These are phyloP conservation scores for Macrostomum lignano DNA, from an alignment of 1,140 invertebrate species.

Conservation along the genomic window DNA sequence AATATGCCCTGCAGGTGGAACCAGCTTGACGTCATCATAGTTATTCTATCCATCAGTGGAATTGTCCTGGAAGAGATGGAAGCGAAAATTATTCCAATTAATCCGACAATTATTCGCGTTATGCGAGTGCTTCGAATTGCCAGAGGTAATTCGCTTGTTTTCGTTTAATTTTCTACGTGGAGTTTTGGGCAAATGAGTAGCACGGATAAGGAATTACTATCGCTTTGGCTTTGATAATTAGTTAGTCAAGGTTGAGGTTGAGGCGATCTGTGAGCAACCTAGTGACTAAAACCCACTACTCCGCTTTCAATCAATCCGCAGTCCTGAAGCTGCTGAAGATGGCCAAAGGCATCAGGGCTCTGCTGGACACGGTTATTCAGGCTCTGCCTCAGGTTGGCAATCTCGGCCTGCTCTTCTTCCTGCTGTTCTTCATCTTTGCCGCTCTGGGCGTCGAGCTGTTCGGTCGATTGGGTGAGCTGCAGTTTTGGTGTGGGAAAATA, in stretches of 20 bases:
- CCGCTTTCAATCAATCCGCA: too few relatives aligned
- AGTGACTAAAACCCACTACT: too few relatives aligned
- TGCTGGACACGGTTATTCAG: constrained; percentile 95
- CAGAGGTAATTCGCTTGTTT: constrained; percentile 33
- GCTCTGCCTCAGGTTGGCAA: constrained; percentile 95
- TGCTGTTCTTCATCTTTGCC: constrained; percentile 97
- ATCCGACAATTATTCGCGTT: constrained; percentile 87
- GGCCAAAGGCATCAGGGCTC: constrained; percentile 88
- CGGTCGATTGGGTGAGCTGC: constrained; percentile 55
- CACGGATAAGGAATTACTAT: too few relatives aligned
- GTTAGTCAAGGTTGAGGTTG: too few relatives aligned
- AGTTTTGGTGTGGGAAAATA: too few relatives aligned
- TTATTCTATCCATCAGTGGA: constrained; percentile 77
- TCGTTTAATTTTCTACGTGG: too few relatives aligned
- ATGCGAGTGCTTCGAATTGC: constrained; percentile 92
- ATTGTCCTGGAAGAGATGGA: constrained; percentile 91
- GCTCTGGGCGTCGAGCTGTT: constrained; percentile 93
- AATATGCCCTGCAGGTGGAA: constrained; percentile 47
- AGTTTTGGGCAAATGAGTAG: too few relatives aligned
- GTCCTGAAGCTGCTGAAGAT: constrained; percentile 92
- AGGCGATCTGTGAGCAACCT: too few relatives aligned
- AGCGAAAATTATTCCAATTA: constrained; percentile 81
- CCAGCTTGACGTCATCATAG: constrained; percentile 80
- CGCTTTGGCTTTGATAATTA: too few relatives aligned
- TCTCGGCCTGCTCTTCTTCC: constrained; percentile 79